Conservation (phyloP, 2,888 invertebrate genomes). For the Buathra laborator region DNA sequence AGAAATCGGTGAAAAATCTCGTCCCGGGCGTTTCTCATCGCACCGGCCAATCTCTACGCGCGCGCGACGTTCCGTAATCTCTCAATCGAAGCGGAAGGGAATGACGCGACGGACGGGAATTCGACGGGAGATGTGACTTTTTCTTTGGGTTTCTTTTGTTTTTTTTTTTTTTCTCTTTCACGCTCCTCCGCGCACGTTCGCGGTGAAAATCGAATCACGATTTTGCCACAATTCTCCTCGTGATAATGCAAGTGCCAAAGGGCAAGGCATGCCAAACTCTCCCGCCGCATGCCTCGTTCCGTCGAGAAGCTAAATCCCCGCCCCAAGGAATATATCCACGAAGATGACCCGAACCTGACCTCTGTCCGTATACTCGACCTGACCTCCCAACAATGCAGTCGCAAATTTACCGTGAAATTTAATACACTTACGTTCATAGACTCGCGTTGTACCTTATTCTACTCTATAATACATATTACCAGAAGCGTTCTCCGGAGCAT, state of each 20-base stretch:
- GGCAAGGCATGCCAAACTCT: constrained; percentile 31
- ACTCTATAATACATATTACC: neutral
- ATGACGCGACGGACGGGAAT: neutral
- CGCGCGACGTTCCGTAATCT: neutral
- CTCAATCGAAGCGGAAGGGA: constrained; percentile 17
- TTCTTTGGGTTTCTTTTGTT: neutral
- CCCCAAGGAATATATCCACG: constrained; percentile 29
- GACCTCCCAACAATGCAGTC: constrained; percentile 37
- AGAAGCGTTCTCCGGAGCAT: neutral
- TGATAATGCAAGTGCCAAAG: constrained; percentile 19
- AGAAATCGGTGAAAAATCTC: constrained; percentile 18
- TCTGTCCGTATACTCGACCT: constrained; percentile 14
- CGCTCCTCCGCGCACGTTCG: neutral
- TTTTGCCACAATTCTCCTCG: constrained; percentile 25
- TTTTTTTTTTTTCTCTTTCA: constrained; percentile 13
- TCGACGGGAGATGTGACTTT: neutral
- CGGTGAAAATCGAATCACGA: constrained; percentile 22
- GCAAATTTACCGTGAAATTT: constrained; percentile 57
- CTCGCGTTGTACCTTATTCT: neutral
- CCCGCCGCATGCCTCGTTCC: constrained; percentile 25
- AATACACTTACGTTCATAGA: constrained; percentile 33
- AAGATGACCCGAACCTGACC: constrained; percentile 49
- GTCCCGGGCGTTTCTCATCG: neutral
- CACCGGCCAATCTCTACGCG: neutral
- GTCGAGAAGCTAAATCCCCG: constrained; percentile 18